Percentiles rank a stretch among this genome's conserved stretches.
phyloP scores from a whole-genome alignment of 2,113 vertebrate genomes.

The Gulo gulo region DNA sequence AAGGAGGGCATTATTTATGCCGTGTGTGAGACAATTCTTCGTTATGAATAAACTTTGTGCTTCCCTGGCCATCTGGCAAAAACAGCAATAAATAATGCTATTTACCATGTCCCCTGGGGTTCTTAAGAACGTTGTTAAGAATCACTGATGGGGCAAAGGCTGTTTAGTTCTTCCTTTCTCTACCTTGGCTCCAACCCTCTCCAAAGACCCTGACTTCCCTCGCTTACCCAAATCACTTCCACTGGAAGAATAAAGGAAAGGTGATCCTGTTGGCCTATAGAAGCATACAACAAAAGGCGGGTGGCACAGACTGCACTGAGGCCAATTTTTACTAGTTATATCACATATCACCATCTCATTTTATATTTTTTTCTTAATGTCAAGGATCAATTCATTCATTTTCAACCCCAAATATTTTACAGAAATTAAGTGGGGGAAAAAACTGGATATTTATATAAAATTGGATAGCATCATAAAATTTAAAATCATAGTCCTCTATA shows the following conservation, averaged over 20 bases:
- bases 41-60: not conserved
- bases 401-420: not conserved
- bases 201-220: not conserved
- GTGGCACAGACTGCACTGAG: not conserved
- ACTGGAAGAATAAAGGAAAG: not conserved
- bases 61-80: not conserved
- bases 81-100: not conserved
- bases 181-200: not conserved
- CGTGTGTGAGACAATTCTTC: not conserved
- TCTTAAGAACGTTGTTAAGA: not conserved
- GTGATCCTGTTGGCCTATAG: not conserved
- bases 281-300: not conserved
- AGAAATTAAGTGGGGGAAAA: not conserved
- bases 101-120: not conserved
- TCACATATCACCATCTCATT: not conserved
- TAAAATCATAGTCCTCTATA: not conserved
- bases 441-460: not conserved
- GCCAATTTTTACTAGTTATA: not conserved
- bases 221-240: not conserved
- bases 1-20: not conserved
- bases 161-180: not conserved
- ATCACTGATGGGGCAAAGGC: not conserved
- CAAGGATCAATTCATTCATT: constrained; percentile 15
- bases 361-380: not conserved
- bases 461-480: not conserved